Conservation (phyloP, 2,797 vertebrate genomes). For the Huso huso region DNA sequence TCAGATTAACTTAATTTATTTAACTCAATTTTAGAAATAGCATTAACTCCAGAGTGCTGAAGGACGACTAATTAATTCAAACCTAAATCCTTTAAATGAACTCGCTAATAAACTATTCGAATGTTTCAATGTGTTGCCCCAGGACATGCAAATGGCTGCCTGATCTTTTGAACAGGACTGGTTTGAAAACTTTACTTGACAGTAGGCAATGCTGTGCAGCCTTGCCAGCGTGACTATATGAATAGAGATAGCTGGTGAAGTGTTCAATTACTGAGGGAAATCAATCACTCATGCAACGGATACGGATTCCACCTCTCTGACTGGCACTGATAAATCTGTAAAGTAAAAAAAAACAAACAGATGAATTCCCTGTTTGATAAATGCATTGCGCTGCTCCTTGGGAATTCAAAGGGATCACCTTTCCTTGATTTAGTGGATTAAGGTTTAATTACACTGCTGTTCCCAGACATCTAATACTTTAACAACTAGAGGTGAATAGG, state of each 20-base stretch:
- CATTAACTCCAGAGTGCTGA: too few species aligned
- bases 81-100: too few species aligned
- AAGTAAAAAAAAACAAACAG: conserved; percentile 41
- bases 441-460: conserved; percentile 44
- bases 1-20: too few species aligned
- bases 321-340: conserved; percentile 44
- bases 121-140: too few species aligned
- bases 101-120: too few species aligned
- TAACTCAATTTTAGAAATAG: too few species aligned
- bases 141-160: background rate
- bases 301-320: conserved; percentile 46
- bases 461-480: conserved; percentile 31
- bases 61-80: too few species aligned
- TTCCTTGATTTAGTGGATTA: conserved; percentile 40
- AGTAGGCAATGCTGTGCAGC: conserved; percentile 21
- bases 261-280: conserved; percentile 44
- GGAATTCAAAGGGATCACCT: conserved; percentile 42
- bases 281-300: conserved; percentile 28
- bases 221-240: conserved; percentile 12
- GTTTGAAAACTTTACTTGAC: conserved; percentile 30
- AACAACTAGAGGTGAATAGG: conserved; percentile 29
- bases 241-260: conserved; percentile 45
- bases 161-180: background rate
- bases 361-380: conserved; percentile 43
- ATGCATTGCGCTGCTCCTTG: conserved; percentile 36